A percentile compares a stretch with the other conserved stretches of the same genome.
Evolutionary conservation across 1,140 invertebrate genomes (phyloP).

Genomic region (Drosophila chauvacae): DNA sequence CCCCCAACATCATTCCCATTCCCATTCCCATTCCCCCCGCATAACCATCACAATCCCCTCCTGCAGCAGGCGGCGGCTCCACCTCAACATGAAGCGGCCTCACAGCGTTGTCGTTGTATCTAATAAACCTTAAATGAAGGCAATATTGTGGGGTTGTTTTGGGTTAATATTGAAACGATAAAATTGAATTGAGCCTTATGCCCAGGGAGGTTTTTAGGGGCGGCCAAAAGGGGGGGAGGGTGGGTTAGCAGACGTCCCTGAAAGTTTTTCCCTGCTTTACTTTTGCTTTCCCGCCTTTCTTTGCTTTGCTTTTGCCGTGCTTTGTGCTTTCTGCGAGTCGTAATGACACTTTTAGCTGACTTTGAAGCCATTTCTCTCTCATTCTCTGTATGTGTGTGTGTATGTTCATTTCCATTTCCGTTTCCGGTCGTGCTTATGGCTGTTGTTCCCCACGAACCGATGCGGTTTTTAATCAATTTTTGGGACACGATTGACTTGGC

Average conservation of each 20-base stretch:
- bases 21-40: not conserved
- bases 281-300: constrained; percentile 29
- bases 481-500: constrained; percentile 50
- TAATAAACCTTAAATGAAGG: constrained; percentile 84
- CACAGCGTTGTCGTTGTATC: constrained; percentile 67
- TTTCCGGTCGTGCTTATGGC: constrained; percentile 58
- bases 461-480: constrained; percentile 78
- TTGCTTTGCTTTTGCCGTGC: constrained; percentile 42
- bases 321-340: constrained; percentile 67
- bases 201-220: constrained; percentile 35
- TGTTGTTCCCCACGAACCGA: constrained; percentile 24
- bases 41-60: constrained; percentile 8
- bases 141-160: constrained; percentile 84
- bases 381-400: constrained; percentile 6
- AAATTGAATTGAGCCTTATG: constrained; percentile 83
- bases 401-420: constrained; percentile 65
- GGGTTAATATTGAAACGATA: constrained; percentile 84
- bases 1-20: not conserved
- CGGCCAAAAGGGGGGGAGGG: not conserved
- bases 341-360: constrained; percentile 82
- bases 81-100: constrained; percentile 24
- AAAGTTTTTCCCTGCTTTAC: constrained; percentile 58
- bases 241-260: constrained; percentile 64
- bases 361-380: constrained; percentile 69
- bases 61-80: constrained; percentile 3